phyloP scores from a whole-genome alignment of 2,888 invertebrate species.

The Trypoxylon attenuatum region DNA sequence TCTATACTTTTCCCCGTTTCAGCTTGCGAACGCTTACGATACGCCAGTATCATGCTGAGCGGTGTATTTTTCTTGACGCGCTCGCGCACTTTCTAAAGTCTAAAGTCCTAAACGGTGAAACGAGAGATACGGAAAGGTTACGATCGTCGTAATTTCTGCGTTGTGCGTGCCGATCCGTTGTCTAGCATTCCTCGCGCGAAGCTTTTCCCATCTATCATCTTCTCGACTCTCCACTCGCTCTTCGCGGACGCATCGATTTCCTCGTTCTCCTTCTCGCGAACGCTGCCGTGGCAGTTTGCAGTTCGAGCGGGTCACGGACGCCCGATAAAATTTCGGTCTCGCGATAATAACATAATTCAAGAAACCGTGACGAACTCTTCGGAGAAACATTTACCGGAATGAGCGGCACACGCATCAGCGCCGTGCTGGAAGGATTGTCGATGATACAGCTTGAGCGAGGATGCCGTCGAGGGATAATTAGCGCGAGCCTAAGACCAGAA shows the following conservation, averaged over 20 bases:
- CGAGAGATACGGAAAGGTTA: slow-evolving; percentile 8
- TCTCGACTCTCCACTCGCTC: neutral
- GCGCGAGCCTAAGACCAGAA: neutral
- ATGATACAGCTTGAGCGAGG: neutral
- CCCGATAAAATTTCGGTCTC: neutral
- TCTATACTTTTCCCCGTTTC: neutral
- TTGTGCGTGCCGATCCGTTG: neutral
- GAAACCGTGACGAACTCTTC: neutral
- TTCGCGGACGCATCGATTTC: neutral
- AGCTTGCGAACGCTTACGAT: slow-evolving; percentile 7
- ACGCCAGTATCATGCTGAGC: slow-evolving; percentile 21
- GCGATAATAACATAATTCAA: neutral
- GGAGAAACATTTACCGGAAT: neutral
- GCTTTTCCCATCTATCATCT: neutral
- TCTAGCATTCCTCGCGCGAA: neutral
- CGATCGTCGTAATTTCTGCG: slow-evolving; percentile 10
- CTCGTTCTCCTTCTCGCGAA: no score
- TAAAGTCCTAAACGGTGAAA: slow-evolving; percentile 32
- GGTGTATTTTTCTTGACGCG: slow-evolving; percentile 20
- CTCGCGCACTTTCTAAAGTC: slow-evolving; percentile 21
- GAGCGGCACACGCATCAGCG: neutral
- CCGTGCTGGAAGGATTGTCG: no score
- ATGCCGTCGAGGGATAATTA: neutral
- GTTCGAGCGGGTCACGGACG: neutral
- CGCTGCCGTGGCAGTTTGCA: neutral